Percentiles rank a stretch among this genome's conserved stretches.
These are phyloP conservation scores for Cryptocephalus primarius DNA, from an alignment of 2,888 invertebrate genomes.

Conservation along the genomic window DNA sequence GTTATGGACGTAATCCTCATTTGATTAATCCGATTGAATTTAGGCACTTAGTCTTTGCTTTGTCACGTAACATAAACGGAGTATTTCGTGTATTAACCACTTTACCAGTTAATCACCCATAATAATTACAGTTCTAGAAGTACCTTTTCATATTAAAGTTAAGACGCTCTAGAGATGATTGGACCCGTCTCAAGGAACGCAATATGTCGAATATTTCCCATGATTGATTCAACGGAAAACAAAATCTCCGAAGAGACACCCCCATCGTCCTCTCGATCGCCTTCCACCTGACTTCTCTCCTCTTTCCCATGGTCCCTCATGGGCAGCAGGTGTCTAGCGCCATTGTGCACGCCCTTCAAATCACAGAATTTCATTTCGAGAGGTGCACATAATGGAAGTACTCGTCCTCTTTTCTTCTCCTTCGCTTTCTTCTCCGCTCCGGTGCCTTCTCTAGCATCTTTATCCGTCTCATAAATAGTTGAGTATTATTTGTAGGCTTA, in stretches of 20 bases:
- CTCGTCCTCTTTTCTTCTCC: conserved; percentile 2
- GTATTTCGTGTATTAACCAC: too few relatives aligned
- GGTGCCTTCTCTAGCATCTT: conserved; percentile 26
- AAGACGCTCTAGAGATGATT: too few relatives aligned
- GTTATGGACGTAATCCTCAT: too few relatives aligned
- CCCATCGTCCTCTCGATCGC: not conserved
- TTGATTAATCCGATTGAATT: too few relatives aligned
- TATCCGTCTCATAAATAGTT: conserved; percentile 27
- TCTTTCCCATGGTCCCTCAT: not conserved
- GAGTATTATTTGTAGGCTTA: conserved; percentile 25
- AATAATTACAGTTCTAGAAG: too few relatives aligned
- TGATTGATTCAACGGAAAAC: not conserved
- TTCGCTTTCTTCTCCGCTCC: conserved; percentile 11
- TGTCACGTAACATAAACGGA: too few relatives aligned
- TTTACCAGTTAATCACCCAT: too few relatives aligned
- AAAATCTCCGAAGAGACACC: too few relatives aligned
- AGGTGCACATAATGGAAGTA: conserved; percentile 10
- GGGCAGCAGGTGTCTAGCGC: not conserved
- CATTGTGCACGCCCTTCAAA: not conserved
- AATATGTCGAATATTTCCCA: too few relatives aligned
- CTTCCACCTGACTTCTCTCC: conserved; percentile 1
- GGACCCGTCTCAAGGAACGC: too few relatives aligned
- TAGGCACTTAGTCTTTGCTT: too few relatives aligned
- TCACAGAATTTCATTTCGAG: conserved; percentile 14
- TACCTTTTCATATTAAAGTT: too few relatives aligned